These are phyloP conservation scores for Lacerta bilineata DNA, from an alignment of 2,797 vertebrate genomes.

Conservation along the genomic window DNA sequence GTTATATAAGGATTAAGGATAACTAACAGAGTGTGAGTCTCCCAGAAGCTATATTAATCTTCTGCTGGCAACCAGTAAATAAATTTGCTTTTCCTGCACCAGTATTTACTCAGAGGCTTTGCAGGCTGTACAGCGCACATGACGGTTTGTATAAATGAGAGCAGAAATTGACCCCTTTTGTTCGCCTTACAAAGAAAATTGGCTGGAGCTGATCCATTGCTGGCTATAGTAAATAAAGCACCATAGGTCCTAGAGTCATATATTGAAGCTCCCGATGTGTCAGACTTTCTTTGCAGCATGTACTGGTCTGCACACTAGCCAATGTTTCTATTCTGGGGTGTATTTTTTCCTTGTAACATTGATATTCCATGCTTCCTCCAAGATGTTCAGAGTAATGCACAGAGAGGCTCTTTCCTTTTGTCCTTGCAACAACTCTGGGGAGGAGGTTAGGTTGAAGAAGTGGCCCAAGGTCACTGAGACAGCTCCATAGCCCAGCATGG, in stretches of 20 bases:
- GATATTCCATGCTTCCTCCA: background rate
- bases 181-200: slow-evolving; percentile 19
- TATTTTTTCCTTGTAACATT: background rate
- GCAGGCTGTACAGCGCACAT: background rate
- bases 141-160: slow-evolving; percentile 19
- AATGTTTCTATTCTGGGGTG: background rate
- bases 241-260: background rate
- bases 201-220: background rate
- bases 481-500: background rate
- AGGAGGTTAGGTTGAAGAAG: background rate
- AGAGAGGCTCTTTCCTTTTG: background rate
- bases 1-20: slow-evolving; percentile 41
- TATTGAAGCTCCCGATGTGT: background rate
- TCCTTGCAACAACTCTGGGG: background rate
- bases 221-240: slow-evolving; percentile 10
- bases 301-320: background rate
- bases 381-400: background rate
- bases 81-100: slow-evolving; percentile 35
- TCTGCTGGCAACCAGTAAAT: slow-evolving; percentile 44
- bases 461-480: background rate
- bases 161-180: slow-evolving; percentile 28
- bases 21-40: slow-evolving; percentile 25
- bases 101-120: slow-evolving; percentile 38
- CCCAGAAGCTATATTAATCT: slow-evolving; percentile 33
- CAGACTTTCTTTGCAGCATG: background rate